Evolutionary conservation across 1,140 invertebrate genomes (phyloP).

Genomic region (Tetramorium parvispinum): DNA sequence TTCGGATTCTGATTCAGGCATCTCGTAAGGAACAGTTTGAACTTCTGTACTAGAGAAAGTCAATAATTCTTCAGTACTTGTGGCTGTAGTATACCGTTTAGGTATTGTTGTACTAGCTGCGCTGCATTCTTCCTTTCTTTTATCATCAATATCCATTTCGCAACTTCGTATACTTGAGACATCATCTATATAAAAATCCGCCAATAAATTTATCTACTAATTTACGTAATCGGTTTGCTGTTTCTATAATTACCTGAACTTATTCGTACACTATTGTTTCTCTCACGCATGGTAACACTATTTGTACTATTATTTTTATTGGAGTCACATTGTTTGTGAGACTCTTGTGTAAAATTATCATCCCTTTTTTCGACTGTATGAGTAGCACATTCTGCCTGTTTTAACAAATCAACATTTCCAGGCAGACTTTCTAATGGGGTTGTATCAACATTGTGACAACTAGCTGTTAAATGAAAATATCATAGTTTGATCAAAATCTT

Average conservation of each 20-base stretch:
- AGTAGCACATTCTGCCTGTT: neutral
- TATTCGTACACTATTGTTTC: neutral
- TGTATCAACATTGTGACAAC: slow-evolving; percentile 76
- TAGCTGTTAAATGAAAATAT: slow-evolving; percentile 26
- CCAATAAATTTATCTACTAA: neutral
- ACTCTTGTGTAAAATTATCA: neutral
- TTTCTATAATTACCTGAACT: slow-evolving; percentile 25
- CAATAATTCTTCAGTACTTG: slow-evolving; percentile 81
- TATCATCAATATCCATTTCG: slow-evolving; percentile 23
- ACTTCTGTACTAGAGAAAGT: slow-evolving; percentile 79
- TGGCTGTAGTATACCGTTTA: slow-evolving; percentile 79
- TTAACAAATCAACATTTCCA: slow-evolving; percentile 70
- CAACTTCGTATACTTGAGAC: slow-evolving; percentile 26
- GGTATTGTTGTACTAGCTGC: neutral
- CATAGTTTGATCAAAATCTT: slow-evolving; percentile 5
- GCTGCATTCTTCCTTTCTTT: neutral
- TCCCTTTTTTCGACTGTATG: neutral
- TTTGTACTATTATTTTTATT: slow-evolving; percentile 21
- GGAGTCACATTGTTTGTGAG: slow-evolving; percentile 4
- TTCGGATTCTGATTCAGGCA: slow-evolving; percentile 76
- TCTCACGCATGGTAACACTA: neutral
- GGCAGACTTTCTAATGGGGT: slow-evolving; percentile 82
- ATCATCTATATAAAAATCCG: slow-evolving; percentile 21
- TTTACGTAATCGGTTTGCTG: neutral
- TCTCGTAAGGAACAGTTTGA: slow-evolving; percentile 80